These are phyloP conservation scores for Homarus americanus DNA, from an alignment of 1,140 invertebrate genomes.

Conservation along the genomic window DNA sequence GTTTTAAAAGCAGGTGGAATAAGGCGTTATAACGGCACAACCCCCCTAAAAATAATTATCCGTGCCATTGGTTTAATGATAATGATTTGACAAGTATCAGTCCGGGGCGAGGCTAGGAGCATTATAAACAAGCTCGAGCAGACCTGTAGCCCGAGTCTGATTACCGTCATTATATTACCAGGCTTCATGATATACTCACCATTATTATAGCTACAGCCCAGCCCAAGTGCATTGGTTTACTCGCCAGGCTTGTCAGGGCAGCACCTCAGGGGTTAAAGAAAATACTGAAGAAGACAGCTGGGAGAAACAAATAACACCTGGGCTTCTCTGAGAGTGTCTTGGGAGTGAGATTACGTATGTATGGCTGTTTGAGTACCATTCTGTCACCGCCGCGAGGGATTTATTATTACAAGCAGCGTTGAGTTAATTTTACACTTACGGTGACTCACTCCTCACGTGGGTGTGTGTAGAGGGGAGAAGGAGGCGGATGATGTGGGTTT, in stretches of 20 bases:
- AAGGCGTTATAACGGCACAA: conserved; percentile 2
- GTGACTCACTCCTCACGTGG: not conserved
- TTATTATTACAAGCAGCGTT: not conserved
- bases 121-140: conserved; percentile 18
- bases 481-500: not conserved
- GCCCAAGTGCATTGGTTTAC: not conserved
- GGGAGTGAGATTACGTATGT: too few species aligned
- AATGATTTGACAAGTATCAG: conserved; percentile 47
- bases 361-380: not conserved
- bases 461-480: not conserved
- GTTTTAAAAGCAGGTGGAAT: not conserved
- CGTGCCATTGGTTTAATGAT: conserved; percentile 42
- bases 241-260: not conserved
- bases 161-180: conserved; percentile 21
- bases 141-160: conserved; percentile 1
- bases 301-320: too few species aligned
- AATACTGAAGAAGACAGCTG: not conserved
- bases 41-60: conserved; percentile 34
- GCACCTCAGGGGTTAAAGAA: not conserved
- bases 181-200: not conserved
- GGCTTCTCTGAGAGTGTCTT: too few species aligned
- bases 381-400: not conserved
- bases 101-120: not conserved
- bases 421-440: not conserved
- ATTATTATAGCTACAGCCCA: not conserved